These are phyloP conservation scores for Agonopterix arenella DNA, from an alignment of 2,888 invertebrate species.

Conservation along the genomic window DNA sequence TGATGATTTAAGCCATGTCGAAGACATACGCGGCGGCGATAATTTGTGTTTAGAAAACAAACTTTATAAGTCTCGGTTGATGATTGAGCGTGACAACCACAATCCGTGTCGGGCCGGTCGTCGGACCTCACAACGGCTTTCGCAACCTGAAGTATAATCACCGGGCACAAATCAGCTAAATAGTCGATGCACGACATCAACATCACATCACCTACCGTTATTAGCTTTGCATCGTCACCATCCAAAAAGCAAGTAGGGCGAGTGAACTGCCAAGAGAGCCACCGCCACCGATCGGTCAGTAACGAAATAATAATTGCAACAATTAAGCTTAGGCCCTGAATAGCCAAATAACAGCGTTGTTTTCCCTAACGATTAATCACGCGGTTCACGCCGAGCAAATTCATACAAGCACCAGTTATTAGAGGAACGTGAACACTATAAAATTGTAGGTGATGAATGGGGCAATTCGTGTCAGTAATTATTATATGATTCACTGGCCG, in stretches of 20 bases:
- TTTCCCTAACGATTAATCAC: constrained; percentile 42
- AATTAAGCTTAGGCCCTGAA: constrained; percentile 29
- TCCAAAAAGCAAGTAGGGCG: too few relatives aligned
- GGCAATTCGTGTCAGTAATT: constrained; percentile 31
- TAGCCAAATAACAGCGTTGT: constrained; percentile 35
- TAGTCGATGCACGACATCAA: constrained; percentile 56
- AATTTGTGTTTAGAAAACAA: constrained; percentile 18
- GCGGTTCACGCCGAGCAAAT: constrained; percentile 28
- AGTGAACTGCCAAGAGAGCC: too few relatives aligned
- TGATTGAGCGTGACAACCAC: constrained; percentile 47
- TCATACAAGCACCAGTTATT: constrained; percentile 34
- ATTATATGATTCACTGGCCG: constrained; percentile 34
- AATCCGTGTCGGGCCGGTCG: constrained; percentile 37
- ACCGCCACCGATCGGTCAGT: background rate
- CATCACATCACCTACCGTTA: constrained; percentile 45
- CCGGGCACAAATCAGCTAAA: constrained; percentile 50
- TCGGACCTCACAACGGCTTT: constrained; percentile 33
- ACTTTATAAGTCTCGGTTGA: constrained; percentile 26
- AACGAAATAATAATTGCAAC: constrained; percentile 30
- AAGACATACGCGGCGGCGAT: background rate
- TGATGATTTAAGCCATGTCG: background rate
- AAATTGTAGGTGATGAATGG: constrained; percentile 45
- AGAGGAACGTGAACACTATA: constrained; percentile 30
- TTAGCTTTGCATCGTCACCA: too few relatives aligned
- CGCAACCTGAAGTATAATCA: constrained; percentile 52